A percentile compares a stretch with the other conserved stretches of the same genome.
phyloP scores from a whole-genome alignment of 2,113 vertebrate genomes.

The Scartelaos histophorus region DNA sequence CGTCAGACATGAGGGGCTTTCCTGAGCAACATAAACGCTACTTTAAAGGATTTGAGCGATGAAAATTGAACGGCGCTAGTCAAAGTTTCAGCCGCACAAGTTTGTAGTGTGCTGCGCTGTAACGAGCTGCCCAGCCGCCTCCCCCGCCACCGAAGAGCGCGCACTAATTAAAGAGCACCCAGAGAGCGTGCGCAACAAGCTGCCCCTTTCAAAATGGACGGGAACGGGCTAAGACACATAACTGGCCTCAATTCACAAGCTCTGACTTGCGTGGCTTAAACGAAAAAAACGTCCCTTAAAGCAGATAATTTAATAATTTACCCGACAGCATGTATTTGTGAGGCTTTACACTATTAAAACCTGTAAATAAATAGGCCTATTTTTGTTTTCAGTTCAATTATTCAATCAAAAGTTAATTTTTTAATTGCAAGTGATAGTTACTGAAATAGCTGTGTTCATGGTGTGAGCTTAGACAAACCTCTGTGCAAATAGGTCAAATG shows the following conservation, averaged over 20 bases:
- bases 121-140: conserved; percentile 31
- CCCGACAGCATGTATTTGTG: neutral
- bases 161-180: conserved; percentile 49
- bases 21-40: conserved; percentile 35
- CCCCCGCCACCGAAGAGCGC: conserved; percentile 41
- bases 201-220: conserved; percentile 58
- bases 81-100: conserved; percentile 62
- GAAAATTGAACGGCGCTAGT: conserved; percentile 34
- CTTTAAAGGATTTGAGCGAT: conserved; percentile 12
- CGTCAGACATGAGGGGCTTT: conserved; percentile 73
- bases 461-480: neutral
- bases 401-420: neutral
- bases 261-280: neutral
- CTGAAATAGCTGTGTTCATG: neutral
- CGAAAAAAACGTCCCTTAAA: neutral
- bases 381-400: neutral
- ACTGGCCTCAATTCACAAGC: neutral
- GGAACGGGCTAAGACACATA: conserved; percentile 14
- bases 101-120: conserved; percentile 31
- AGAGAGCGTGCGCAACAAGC: conserved; percentile 61
- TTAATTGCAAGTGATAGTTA: neutral
- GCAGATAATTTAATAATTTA: neutral
- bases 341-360: neutral
- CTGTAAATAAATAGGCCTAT: neutral
- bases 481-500: neutral